Evolutionary conservation across 2,113 vertebrate genomes (phyloP).

Genomic region (Plecturocebus donacophilus): DNA sequence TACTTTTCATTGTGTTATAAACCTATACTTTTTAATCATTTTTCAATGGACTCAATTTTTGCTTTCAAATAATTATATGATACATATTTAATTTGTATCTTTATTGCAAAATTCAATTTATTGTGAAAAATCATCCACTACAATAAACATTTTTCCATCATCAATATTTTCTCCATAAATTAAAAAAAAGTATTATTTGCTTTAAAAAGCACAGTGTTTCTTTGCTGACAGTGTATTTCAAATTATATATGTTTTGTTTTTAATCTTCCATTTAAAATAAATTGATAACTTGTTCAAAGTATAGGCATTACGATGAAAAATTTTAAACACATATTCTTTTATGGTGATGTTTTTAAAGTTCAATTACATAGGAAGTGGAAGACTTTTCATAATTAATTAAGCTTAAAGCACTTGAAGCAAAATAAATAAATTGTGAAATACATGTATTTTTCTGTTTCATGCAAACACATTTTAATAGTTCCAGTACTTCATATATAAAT

Average conservation of each 20-base stretch:
- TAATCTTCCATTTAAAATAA: not conserved
- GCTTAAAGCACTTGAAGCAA: not conserved
- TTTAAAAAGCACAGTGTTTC: not conserved
- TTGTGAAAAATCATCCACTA: not conserved
- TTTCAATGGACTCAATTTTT: not conserved
- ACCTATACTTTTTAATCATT: not conserved
- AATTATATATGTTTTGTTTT: not conserved
- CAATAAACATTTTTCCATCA: not conserved
- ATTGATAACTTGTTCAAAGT: not conserved
- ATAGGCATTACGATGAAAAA: not conserved
- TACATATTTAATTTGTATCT: not conserved
- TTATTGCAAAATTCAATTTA: not conserved
- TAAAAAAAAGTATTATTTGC: not conserved
- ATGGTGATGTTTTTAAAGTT: not conserved
- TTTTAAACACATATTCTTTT: not conserved
- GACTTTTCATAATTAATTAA: not conserved
- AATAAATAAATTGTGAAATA: not conserved
- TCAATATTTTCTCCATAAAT: not conserved
- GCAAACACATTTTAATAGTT: not conserved
- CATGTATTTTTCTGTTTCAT: not conserved
- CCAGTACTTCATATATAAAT: not conserved
- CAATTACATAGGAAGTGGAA: not conserved
- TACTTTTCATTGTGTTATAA: not conserved
- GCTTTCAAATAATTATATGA: not conserved
- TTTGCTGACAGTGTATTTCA: not conserved